Base-by-base conservation (phyloP, 2,888 invertebrate species). In the Spilarctia lutea region DNA sequence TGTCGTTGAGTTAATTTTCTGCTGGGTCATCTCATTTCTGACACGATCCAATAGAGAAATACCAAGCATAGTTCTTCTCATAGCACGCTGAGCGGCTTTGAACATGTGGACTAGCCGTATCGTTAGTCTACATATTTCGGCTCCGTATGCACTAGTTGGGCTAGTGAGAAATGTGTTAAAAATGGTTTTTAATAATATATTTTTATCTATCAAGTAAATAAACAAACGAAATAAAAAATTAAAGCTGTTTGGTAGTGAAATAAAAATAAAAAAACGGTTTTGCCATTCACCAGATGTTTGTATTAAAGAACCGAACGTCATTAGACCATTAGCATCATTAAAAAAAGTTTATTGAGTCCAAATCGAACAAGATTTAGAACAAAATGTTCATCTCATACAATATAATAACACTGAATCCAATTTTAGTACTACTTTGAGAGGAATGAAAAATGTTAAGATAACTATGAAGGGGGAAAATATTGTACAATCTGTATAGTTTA, bases 241-340 rank as follows among this genome's bases (percentile, higher is more conserved):
- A 60, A 63, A 63, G 16, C n/a, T 71, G 67, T 8, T 75, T 68
- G 18, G 24, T 66, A 65, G 73, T 76, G 20, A 72, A 68, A 74
- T 74, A 75, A 71, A 65, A 76, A 78, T 70, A 7, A 16, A 13
- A 24, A 4, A 66, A 48, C 6, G 24, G 63, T 42, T 27, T 70
- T 70, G 24, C 27, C 27, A 30, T 68, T 33, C 16, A 18, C 13
- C 16, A n/a, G 27, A 70, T 48, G 39, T 70, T 60, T 39, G 39
- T 39, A 35, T 42, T 20, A 16, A 24, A 24, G 16, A n/a, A 20
- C 45, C 7, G 24, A 24, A 52, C 35, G 35, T 69, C 18, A 35
- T 33, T n/a, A n/a, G n/a, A 24, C 24, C 13, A 69, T 52, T 52
- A 35, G 10, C 35, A 35, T 56, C 27, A 56, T 69, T 52, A 52